Conservation (phyloP, 2,797 vertebrate species). For the Melanogrammus aeglefinus region DNA sequence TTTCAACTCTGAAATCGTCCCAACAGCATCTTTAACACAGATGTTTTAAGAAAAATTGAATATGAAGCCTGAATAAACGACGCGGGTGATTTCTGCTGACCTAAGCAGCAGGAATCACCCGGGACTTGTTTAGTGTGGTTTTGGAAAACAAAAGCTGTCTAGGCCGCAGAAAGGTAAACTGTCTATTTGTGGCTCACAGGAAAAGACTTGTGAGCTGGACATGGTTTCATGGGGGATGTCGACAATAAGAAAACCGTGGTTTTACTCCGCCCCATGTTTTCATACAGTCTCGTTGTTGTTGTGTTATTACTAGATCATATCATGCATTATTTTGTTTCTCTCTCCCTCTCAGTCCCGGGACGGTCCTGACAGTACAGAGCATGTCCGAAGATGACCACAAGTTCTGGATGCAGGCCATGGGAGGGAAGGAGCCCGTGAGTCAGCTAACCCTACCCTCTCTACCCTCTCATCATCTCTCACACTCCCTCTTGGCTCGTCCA, state of each 20-base stretch:
- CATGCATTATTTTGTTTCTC: background rate
- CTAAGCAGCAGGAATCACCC: background rate
- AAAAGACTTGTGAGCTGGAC: background rate
- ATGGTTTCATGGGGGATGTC: background rate
- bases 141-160: conserved; percentile 3
- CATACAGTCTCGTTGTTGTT: background rate
- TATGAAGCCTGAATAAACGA: background rate
- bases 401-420: conserved; percentile 95
- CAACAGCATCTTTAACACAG: background rate
- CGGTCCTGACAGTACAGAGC: conserved; percentile 88
- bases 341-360: conserved; percentile 78
- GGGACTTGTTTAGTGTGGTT: background rate
- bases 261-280: background rate
- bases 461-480: conserved; percentile 30
- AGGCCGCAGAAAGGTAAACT: background rate
- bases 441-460: conserved; percentile 29
- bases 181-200: background rate
- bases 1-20: background rate
- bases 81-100: conserved; percentile 2
- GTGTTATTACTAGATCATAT: background rate
- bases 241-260: background rate
- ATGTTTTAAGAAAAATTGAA: conserved; percentile 2
- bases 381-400: conserved; percentile 92
- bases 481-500: conserved; percentile 21
- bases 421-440: conserved; percentile 94